Conservation (phyloP, 2,113 vertebrate genomes). For the Podarcis muralis region DNA sequence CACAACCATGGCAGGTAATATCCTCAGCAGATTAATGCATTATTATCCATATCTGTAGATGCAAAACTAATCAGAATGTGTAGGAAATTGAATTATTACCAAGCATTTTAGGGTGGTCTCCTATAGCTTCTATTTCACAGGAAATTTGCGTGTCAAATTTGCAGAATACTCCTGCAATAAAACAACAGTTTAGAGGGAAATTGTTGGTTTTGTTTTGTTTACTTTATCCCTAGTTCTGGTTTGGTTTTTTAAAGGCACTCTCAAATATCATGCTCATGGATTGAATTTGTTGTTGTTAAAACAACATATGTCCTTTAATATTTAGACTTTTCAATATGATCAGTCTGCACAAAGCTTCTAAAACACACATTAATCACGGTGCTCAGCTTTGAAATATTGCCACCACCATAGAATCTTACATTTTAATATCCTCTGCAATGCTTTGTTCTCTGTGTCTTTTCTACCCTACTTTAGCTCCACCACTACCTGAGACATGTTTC, state of each 20-base stretch:
- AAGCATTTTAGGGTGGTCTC: too few species aligned
- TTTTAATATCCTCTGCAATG: neutral
- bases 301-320: neutral
- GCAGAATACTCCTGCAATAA: too few species aligned
- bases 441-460: neutral
- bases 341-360: neutral
- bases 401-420: neutral
- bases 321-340: neutral
- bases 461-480: neutral
- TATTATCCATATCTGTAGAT: neutral
- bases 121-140: too few species aligned
- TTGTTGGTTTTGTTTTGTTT: too few species aligned
- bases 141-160: too few species aligned
- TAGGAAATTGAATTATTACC: neutral
- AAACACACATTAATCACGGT: neutral
- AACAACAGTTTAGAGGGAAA: too few species aligned
- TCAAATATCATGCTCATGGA: too few species aligned
- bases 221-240: neutral
- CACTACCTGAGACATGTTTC: neutral
- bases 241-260: neutral
- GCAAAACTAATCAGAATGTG: neutral
- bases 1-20: neutral
- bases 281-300: too few species aligned
- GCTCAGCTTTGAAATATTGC: too few species aligned
- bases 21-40: neutral